These are phyloP conservation scores for Pleuronectes platessa DNA, from an alignment of 2,113 vertebrate genomes.

Conservation along the genomic window DNA sequence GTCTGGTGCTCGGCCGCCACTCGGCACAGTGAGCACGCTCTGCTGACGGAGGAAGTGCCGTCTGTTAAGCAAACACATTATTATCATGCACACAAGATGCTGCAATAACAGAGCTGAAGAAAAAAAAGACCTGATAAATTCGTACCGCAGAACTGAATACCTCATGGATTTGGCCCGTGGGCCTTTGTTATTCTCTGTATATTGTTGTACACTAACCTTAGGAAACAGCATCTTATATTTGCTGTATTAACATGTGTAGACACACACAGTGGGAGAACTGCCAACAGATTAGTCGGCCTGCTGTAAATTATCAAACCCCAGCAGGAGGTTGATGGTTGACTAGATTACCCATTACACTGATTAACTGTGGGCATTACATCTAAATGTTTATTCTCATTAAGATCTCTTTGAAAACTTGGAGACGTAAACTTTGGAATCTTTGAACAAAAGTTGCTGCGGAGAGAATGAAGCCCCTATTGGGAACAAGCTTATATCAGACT, in stretches of 20 bases:
- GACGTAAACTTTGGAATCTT: neutral
- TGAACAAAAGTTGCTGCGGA: neutral
- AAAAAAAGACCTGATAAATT: neutral
- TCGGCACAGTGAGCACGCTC: slow-evolving; percentile 16
- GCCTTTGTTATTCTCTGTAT: neutral
- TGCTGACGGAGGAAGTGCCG: slow-evolving; percentile 9
- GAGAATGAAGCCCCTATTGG: neutral
- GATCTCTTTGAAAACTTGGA: neutral
- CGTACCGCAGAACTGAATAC: neutral
- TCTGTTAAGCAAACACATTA: slow-evolving; percentile 36
- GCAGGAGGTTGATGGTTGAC: slow-evolving; percentile 8
- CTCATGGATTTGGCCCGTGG: neutral
- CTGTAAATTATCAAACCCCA: neutral
- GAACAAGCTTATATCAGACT: neutral
- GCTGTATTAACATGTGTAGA: neutral
- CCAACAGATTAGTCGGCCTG: neutral
- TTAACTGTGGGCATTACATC: slow-evolving; percentile 10
- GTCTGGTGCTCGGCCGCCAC: slow-evolving; percentile 10
- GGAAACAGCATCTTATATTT: neutral
- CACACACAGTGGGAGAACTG: neutral
- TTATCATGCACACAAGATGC: slow-evolving; percentile 6
- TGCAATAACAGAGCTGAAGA: slow-evolving; percentile 3
- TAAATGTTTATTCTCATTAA: slow-evolving; percentile 21
- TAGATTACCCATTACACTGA: slow-evolving; percentile 1
- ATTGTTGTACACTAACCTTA: neutral